A percentile compares a stretch with the other conserved stretches of the same genome.
Evolutionary conservation across 37 sponge, comb jelly and placozoan genomes (phyloP).

Genomic region (Crambe crambe): DNA sequence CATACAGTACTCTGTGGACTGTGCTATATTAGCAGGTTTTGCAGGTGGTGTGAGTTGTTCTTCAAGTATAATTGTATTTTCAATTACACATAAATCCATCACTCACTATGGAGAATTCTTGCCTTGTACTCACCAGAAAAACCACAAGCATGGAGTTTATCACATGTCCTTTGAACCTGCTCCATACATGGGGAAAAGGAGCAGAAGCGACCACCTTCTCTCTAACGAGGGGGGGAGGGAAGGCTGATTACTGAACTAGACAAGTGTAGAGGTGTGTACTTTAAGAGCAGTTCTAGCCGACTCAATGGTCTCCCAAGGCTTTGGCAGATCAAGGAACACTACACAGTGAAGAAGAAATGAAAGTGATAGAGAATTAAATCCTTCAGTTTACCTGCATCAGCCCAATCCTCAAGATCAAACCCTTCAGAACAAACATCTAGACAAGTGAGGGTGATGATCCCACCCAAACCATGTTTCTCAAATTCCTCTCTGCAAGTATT

Average conservation of each 20-base stretch:
- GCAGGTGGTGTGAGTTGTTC: not conserved
- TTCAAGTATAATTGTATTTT: not conserved
- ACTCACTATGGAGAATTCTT: not conserved
- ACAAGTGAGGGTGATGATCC: conserved; percentile 78
- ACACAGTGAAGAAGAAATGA: not conserved
- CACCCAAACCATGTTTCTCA: conserved; percentile 72
- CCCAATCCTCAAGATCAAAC: conserved; percentile 73
- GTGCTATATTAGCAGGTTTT: no score
- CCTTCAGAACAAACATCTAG: conserved; percentile 93
- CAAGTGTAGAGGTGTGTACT: conserved; percentile 11
- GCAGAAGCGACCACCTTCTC: conserved; percentile 83
- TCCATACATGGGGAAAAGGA: conserved; percentile 98
- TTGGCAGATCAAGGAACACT: conserved; percentile 33
- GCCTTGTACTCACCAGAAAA: conserved; percentile 58
- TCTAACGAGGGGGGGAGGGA: no score
- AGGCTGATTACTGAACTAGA: no score
- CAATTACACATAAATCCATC: not conserved
- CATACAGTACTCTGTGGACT: no score
- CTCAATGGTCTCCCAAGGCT: conserved; percentile 88
- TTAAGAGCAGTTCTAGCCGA: conserved; percentile 63
- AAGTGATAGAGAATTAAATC: no score
- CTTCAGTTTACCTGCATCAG: conserved; percentile 84
- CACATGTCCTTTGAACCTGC: conserved; percentile 92
- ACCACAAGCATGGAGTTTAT: conserved; percentile 54
- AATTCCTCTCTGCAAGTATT: conserved; percentile 76